Base-by-base conservation (phyloP, 2,113 vertebrate species). In the Australoheros scitulus region DNA sequence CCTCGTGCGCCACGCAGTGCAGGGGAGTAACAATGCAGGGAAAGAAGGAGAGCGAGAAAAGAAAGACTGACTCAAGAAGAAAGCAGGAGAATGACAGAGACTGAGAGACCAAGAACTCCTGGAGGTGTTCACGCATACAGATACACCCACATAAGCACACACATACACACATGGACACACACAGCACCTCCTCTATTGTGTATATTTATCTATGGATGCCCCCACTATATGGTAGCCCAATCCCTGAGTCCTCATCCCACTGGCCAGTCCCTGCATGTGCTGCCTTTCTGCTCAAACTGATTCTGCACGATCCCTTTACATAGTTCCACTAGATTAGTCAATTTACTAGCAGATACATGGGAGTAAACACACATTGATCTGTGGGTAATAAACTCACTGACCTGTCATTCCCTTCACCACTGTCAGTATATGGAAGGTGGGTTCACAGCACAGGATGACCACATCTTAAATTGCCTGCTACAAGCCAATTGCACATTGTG, bases 1-100 rank as follows among this genome's bases (percentile, higher is more conserved):
- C 96, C 97, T 38, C 94, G 98, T 70, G 96, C 96, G 0, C 98
- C 98, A 7, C 97, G 98, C 82, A 98, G 97, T 9, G 94, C 96
- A 0, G 93, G 94, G n/a, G 94, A 96, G 95, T 97, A 94, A 87
- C 20, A 8, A 26, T 20, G 83, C 89, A 32, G 38, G 76, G 77
- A 56, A 77, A 79, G 47, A 77, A 26, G 77, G 3, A 22, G 76
- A 77, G 74, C 18, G 76, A 57, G 34, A 34, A 79, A 84, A 64
- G 34, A 84, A 76, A 79, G 86, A 94, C 91, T 91, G 87, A 89
- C 82, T 68, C 82, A 76, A 72, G 81, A 61, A 87, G 65, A 84
- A 81, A 77, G 63, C 32, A 89, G 77, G 50, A 61, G 61, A 87
- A 43, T 47, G 34, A 68, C 43, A 78, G 74, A 85, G 80, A 86